Conservation (phyloP, 2,113 vertebrate species). For the Astatoreochromis straeleni region DNA sequence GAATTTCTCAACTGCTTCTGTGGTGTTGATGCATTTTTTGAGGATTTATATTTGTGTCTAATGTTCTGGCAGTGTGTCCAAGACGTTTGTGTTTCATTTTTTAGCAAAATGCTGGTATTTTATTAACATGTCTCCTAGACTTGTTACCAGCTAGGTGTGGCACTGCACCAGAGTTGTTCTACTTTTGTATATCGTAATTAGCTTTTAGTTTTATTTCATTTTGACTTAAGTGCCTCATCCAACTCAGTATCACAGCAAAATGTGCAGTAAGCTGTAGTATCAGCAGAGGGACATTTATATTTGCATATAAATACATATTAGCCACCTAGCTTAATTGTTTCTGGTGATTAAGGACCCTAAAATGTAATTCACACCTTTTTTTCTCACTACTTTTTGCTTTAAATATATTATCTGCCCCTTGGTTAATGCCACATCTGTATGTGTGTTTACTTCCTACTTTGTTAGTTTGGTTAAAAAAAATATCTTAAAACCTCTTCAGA, state of each 20-base stretch:
- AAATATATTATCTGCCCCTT: neutral
- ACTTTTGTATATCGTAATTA: neutral
- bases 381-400: neutral
- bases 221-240: neutral
- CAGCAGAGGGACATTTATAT: neutral
- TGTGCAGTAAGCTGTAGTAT: neutral
- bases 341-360: neutral
- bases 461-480: neutral
- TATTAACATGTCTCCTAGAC: neutral
- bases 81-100: neutral
- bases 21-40: neutral
- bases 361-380: neutral
- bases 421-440: neutral
- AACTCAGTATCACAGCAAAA: neutral
- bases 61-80: neutral
- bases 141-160: neutral
- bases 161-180: neutral
- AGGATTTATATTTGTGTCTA: neutral
- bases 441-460: neutral
- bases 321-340: neutral
- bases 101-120: neutral
- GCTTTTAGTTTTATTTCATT: neutral
- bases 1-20: neutral
- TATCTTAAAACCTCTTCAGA: neutral
- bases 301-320: neutral